Evolutionary conservation across 1,140 invertebrate species (phyloP), one percentile per base, ranked within the genome.

Genomic region (Drosophila subpulchrella): DNA sequence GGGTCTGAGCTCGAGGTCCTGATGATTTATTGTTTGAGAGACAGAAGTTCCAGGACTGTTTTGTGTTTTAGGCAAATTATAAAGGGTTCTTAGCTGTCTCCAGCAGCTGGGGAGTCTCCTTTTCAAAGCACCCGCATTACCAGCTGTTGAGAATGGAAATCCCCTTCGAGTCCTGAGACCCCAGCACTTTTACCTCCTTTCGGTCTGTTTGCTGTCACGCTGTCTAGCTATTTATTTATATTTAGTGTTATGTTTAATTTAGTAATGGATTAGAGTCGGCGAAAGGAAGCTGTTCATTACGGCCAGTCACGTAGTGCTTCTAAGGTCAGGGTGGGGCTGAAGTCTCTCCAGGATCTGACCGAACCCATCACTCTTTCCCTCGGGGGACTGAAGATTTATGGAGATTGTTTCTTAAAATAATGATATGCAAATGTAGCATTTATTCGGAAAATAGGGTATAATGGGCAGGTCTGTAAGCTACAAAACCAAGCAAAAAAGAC

Each of bases 191-290:
- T 46, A 41, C 47, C 53, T 53, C 42, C 78, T 60, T 61, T 72
- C 60, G 70, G 44, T 78, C 74, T 88, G 85, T 84, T 86, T 88
- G 72, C 84, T 78, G 83, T 83, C 83, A 86, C 83, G 82, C 75
- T 68, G 83, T 86, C 83, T 84, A 84, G 84, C 84, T 89, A 89
- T 89, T 89, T 89, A 89, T 90, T 90, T 89, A 72, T 84, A 89
- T 89, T 89, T 89, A 89, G 81, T 90, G 74, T 72, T 56, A 75
- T 89, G 84, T 89, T 89, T 89, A 89, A 89, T 89, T 89, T 89
- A 89, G 84, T 89, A 89, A 89, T 89, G 84, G 84, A 89, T 89
- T 89, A 89, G 80, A 55, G 61, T 30, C 59, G 61, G 50, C 55
- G 51, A 71, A 67, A 54, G 56, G 27, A 54, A 60, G 42, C 60